These are phyloP conservation scores for Tillus elongatus DNA, from an alignment of 2,888 invertebrate genomes.

Conservation along the genomic window DNA sequence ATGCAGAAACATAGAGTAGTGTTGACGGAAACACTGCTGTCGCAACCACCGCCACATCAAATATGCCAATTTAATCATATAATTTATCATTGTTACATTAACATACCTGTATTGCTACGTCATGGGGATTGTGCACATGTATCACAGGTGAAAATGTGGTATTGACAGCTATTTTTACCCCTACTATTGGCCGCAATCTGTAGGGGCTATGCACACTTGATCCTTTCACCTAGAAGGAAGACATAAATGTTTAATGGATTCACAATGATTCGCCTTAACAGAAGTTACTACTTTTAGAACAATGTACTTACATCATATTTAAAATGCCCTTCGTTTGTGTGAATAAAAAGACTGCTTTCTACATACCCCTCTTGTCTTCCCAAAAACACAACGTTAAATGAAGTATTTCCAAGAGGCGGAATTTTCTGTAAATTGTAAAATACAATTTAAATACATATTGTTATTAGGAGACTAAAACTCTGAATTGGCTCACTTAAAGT, in stretches of 20 bases:
- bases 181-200: slow-evolving; percentile 81
- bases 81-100: too few relatives aligned
- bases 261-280: slow-evolving; percentile 8
- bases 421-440: slow-evolving; percentile 56
- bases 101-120: slow-evolving; percentile 71
- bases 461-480: too few relatives aligned
- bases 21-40: too few relatives aligned
- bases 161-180: slow-evolving; percentile 84
- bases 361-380: slow-evolving; percentile 84
- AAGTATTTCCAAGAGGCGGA: slow-evolving; percentile 83
- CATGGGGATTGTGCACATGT: slow-evolving; percentile 90
- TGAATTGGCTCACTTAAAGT: too few relatives aligned
- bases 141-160: slow-evolving; percentile 83
- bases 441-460: slow-evolving; percentile 4
- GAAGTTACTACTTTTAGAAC: too few relatives aligned
- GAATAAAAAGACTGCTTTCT: slow-evolving; percentile 81
- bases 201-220: slow-evolving; percentile 85
- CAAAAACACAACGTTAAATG: slow-evolving; percentile 92
- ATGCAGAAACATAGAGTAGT: too few relatives aligned
- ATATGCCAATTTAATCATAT: too few relatives aligned
- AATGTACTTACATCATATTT: slow-evolving; percentile 62
- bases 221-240: slow-evolving; percentile 66
- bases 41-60: too few relatives aligned
- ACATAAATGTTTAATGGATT: background rate
- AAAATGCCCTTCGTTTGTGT: slow-evolving; percentile 87